Evolutionary conservation across 2,888 invertebrate species (phyloP).

Genomic region (Amiota mariae): DNA sequence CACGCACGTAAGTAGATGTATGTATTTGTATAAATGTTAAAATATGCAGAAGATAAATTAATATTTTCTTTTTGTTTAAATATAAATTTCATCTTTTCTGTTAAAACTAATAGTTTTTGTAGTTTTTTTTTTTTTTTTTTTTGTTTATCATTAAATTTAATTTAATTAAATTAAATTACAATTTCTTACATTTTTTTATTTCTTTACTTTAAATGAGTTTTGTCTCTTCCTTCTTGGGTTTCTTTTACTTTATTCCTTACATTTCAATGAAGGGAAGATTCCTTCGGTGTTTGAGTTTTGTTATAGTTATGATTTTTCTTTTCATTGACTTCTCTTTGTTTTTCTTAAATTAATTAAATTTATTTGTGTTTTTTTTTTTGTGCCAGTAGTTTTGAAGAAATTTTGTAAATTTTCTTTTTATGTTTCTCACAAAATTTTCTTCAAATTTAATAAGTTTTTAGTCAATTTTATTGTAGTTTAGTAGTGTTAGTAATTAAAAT

Average conservation of each 20-base stretch:
- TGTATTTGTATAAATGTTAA: too few relatives aligned
- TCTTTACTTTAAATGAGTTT: slow-evolving; percentile 41
- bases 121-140: slow-evolving; percentile 22
- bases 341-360: slow-evolving; percentile 26
- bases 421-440: slow-evolving; percentile 29
- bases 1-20: slow-evolving; percentile 31
- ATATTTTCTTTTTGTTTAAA: too few relatives aligned
- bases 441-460: background rate
- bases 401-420: slow-evolving; percentile 31
- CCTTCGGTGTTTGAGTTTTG: too few relatives aligned
- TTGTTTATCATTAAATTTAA: slow-evolving; percentile 6
- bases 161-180: slow-evolving; percentile 34
- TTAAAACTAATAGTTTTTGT: slow-evolving; percentile 33
- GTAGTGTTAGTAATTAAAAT: slow-evolving; percentile 31
- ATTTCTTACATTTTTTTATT: slow-evolving; percentile 42
- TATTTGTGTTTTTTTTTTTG: slow-evolving; percentile 40
- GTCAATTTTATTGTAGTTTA: background rate
- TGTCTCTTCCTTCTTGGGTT: slow-evolving; percentile 28
- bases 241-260: background rate
- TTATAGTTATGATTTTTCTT: too few relatives aligned
- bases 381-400: slow-evolving; percentile 45
- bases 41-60: too few relatives aligned
- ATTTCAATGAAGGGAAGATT: too few relatives aligned
- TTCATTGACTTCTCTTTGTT: too few relatives aligned
- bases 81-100: background rate